Percentiles rank a stretch among this genome's conserved stretches.
Evolutionary conservation across 1,140 invertebrate genomes (phyloP).

Genomic region (Zaprionus gabonicus): DNA sequence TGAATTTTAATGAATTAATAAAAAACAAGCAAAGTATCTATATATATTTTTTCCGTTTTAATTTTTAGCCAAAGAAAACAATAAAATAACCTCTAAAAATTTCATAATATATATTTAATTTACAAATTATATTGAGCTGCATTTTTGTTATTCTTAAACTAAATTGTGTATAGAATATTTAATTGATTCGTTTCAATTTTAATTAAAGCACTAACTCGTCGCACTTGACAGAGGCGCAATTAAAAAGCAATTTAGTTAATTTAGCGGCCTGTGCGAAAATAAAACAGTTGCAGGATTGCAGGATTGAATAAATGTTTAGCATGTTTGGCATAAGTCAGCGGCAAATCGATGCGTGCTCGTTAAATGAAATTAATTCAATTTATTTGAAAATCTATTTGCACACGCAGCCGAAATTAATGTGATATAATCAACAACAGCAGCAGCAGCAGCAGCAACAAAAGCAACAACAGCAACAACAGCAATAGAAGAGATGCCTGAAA

Average conservation of each 20-base stretch:
- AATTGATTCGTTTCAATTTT: conserved; percentile 43
- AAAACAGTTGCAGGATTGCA: conserved; percentile 26
- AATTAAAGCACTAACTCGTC: conserved; percentile 65
- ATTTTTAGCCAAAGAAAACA: not conserved
- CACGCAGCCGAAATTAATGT: conserved; percentile 78
- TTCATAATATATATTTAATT: not conserved
- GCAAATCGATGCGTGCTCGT: conserved; percentile 55
- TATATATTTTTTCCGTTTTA: too few species aligned
- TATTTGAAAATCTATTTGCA: conserved; percentile 80
- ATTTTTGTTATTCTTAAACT: not conserved
- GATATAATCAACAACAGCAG: conserved; percentile 56
- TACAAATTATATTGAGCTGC: not conserved
- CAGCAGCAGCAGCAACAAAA: conserved; percentile 23
- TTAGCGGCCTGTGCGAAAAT: conserved; percentile 30
- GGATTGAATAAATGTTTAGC: conserved; percentile 50
- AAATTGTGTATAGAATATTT: not conserved
- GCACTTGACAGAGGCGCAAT: conserved; percentile 60
- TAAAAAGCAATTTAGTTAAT: conserved; percentile 81
- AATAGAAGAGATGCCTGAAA: conserved; percentile 2
- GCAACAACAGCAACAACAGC: conserved; percentile 7
- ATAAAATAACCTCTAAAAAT: not conserved
- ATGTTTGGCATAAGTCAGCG: conserved; percentile 67
- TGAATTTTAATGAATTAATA: too few species aligned
- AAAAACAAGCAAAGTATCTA: too few species aligned
- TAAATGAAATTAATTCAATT: conserved; percentile 79